A percentile compares a stretch with the other conserved stretches of the same genome.
phyloP scores from a whole-genome alignment of 2,888 invertebrate species.

The Halictus quadricinctus region DNA sequence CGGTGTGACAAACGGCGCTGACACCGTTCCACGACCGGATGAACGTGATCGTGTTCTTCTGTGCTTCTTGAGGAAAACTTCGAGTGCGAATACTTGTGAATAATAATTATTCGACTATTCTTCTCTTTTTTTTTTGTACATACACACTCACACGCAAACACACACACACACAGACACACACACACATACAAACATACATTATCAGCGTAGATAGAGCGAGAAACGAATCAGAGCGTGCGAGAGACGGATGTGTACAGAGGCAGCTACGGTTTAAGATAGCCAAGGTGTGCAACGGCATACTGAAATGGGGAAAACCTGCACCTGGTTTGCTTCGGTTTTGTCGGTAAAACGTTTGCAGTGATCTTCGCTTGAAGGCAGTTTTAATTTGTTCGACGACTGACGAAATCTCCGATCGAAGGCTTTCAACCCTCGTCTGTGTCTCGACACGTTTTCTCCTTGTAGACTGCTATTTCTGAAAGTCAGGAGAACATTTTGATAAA shows the following conservation, averaged over 20 bases:
- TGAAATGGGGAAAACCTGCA: not conserved
- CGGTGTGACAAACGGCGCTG: slow-evolving; percentile 80
- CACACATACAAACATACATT: slow-evolving; percentile 4
- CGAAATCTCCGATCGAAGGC: not conserved
- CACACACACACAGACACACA: not conserved
- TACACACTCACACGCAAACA: slow-evolving; percentile 56
- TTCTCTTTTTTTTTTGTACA: slow-evolving; percentile 72
- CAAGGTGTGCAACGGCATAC: not conserved
- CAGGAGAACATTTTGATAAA: no score
- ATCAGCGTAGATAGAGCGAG: slow-evolving; percentile 23
- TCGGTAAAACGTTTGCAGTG: not conserved
- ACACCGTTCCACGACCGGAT: slow-evolving; percentile 52
- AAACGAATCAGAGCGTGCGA: slow-evolving; percentile 46
- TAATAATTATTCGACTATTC: slow-evolving; percentile 73
- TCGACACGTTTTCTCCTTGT: not conserved
- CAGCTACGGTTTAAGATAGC: slow-evolving; percentile 68
- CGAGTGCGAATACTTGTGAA: slow-evolving; percentile 67
- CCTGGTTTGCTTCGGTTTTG: not conserved
- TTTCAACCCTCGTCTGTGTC: not conserved
- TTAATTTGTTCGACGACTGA: not conserved
- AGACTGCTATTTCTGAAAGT: no score
- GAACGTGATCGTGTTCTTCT: slow-evolving; percentile 66
- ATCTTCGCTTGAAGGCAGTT: not conserved
- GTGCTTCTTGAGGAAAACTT: slow-evolving; percentile 55
- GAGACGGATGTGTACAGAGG: slow-evolving; percentile 72